Percentiles rank a stretch among this genome's conserved stretches.
Evolutionary conservation across 1,140 invertebrate genomes (phyloP).

Genomic region (Trichonephila clavata): DNA sequence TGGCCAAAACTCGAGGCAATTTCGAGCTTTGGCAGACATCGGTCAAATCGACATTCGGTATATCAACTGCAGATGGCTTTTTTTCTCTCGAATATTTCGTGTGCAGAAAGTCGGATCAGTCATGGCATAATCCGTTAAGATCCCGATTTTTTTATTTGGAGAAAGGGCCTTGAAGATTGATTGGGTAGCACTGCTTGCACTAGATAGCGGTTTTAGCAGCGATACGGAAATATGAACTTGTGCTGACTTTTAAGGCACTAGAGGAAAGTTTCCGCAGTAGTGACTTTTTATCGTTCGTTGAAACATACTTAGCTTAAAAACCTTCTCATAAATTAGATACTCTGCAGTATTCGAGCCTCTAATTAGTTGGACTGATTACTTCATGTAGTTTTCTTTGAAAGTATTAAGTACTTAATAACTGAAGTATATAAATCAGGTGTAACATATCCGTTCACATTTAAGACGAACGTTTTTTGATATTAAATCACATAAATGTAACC

Average conservation of each 20-base stretch:
- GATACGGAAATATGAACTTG: conserved; percentile 28
- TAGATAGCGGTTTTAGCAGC: conserved; percentile 38
- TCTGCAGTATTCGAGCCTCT: not conserved
- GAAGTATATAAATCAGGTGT: no score
- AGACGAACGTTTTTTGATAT: no score
- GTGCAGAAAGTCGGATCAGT: conserved; percentile 41
- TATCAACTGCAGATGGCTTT: not conserved
- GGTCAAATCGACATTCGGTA: conserved; percentile 32
- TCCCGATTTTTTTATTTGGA: conserved; percentile 37
- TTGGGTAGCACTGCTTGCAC: conserved; percentile 46
- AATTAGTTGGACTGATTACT: not conserved
- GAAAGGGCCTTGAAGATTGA: conserved; percentile 43
- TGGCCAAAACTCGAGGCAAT: not conserved
- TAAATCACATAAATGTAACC: no score
- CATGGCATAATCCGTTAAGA: conserved; percentile 35
- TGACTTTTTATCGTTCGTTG: not conserved
- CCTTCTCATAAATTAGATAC: not conserved
- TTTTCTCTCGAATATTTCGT: conserved; percentile 24
- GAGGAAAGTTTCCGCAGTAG: not conserved
- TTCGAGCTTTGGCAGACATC: conserved; percentile 31
- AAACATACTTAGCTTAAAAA: not conserved
- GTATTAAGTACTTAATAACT: not conserved
- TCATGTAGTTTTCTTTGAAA: not conserved
- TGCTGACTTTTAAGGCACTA: conserved; percentile 39
- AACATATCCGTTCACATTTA: no score